Percentiles rank a stretch among this genome's conserved stretches.
Evolutionary conservation across 2,797 vertebrate species (phyloP).

Genomic region (Manis pentadactyla): DNA sequence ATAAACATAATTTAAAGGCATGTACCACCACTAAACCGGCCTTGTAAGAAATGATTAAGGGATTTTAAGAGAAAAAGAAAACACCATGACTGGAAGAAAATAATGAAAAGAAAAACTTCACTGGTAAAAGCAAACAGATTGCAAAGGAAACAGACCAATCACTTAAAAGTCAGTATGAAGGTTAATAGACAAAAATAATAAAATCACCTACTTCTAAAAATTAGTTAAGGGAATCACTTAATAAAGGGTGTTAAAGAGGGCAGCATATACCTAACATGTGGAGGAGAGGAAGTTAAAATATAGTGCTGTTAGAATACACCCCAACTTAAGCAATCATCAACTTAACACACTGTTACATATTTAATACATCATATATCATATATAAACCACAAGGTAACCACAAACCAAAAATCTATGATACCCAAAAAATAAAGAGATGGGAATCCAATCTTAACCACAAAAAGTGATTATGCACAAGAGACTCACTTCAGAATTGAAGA

Average conservation of each 20-base stretch:
- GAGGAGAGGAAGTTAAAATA: neutral
- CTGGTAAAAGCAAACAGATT: too few relatives aligned
- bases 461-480: neutral
- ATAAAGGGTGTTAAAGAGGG: neutral
- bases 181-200: neutral
- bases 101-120: too few relatives aligned
- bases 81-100: too few relatives aligned
- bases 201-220: neutral
- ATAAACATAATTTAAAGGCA: neutral
- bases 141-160: too few relatives aligned
- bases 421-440: neutral
- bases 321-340: neutral
- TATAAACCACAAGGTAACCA: neutral
- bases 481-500: neutral
- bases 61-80: neutral
- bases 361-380: neutral
- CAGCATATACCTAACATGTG: neutral
- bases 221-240: neutral
- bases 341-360: neutral
- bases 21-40: neutral
- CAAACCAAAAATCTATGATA: neutral
- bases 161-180: neutral
- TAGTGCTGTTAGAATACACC: neutral
- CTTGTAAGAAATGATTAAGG: neutral
- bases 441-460: neutral